Evolutionary conservation across 2,888 invertebrate species (phyloP), one percentile per base, ranked within the genome.

Genomic region (Diaprepes abbreviatus): DNA sequence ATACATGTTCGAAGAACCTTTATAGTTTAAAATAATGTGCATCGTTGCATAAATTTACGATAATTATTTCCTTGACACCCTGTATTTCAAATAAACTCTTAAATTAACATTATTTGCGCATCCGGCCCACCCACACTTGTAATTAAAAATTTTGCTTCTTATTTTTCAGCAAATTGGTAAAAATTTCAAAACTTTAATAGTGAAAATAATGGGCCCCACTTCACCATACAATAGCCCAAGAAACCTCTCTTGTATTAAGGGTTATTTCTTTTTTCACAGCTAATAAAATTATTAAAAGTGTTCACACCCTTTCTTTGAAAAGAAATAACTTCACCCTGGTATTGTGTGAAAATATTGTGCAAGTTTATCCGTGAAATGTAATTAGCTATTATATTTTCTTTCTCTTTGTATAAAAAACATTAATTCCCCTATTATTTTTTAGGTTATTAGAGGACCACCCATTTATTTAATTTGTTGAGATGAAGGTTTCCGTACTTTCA

Each of bases 301-400:
- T 36, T 10, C 24, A 38, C 54, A 55, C 54, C 64, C 66, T 57
- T 66, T 66, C 38, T 48, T 31, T 16, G n/a, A 43, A 50, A 28
- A 12, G 35, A 66, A 58, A 43, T 57, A 66, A 59, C 52, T 43
- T 35, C 65, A 66, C 66, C 59, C 66, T 66, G 28, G 43, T 33
- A 38, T 66, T 59, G 66, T 59, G 52, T 31, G 31, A 50, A 50
- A 66, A 40, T 59, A 17, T 40, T 58, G 59, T 66, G 59, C 59
- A 40, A 66, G 50, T 66, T 52, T 50, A 14, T 40, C 58, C 43
- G 66, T 66, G 59, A 54, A 66, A 59, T 40, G 10, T 31, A 66
- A 66, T 59, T 66, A 17, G 38, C 28, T 48, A 31, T 17, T 48
- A 33, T 33, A 6, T 12, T 12, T 21, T 40, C 52, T 10, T 28